Conservation (phyloP, 2,888 invertebrate species). For the Microctonus aethiopoides region DNA sequence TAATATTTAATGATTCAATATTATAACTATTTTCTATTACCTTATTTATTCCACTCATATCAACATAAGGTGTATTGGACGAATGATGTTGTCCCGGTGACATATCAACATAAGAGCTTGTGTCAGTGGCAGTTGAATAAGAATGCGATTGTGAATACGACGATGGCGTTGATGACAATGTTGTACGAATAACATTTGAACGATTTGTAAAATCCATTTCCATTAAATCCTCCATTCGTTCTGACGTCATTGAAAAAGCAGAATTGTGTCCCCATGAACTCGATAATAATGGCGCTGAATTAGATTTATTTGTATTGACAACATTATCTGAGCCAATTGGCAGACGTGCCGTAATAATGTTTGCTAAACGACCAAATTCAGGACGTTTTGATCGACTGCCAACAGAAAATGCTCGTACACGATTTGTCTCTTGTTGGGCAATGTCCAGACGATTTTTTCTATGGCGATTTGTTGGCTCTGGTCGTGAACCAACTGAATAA, state of each 20-base stretch:
- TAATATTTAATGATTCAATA: slow-evolving; percentile 6
- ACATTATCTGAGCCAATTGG: slow-evolving; percentile 53
- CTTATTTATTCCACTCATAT: slow-evolving; percentile 65
- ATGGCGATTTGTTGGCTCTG: slow-evolving; percentile 73
- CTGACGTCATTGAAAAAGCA: slow-evolving; percentile 70
- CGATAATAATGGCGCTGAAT: slow-evolving; percentile 76
- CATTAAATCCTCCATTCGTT: slow-evolving; percentile 83
- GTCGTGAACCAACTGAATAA: slow-evolving; percentile 87
- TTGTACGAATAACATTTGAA: slow-evolving; percentile 52
- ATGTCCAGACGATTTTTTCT: slow-evolving; percentile 66
- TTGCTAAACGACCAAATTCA: slow-evolving; percentile 59
- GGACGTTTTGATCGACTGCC: slow-evolving; percentile 75
- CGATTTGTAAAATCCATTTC: slow-evolving; percentile 78
- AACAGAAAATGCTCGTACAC: slow-evolving; percentile 82
- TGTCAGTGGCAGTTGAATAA: slow-evolving; percentile 64
- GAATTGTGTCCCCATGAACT: slow-evolving; percentile 67
- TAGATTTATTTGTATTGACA: slow-evolving; percentile 70
- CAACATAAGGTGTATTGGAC: slow-evolving; percentile 61
- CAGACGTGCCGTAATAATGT: slow-evolving; percentile 56
- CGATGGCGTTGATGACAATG: slow-evolving; percentile 56
- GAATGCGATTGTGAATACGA: slow-evolving; percentile 58
- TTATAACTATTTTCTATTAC: slow-evolving; percentile 40
- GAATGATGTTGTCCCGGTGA: slow-evolving; percentile 61
- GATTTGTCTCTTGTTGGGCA: slow-evolving; percentile 67
- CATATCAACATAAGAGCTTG: slow-evolving; percentile 69